Evolutionary conservation across 2,888 invertebrate species (phyloP), one percentile per base, ranked within the genome.

Genomic region (Morinoia aosen): DNA sequence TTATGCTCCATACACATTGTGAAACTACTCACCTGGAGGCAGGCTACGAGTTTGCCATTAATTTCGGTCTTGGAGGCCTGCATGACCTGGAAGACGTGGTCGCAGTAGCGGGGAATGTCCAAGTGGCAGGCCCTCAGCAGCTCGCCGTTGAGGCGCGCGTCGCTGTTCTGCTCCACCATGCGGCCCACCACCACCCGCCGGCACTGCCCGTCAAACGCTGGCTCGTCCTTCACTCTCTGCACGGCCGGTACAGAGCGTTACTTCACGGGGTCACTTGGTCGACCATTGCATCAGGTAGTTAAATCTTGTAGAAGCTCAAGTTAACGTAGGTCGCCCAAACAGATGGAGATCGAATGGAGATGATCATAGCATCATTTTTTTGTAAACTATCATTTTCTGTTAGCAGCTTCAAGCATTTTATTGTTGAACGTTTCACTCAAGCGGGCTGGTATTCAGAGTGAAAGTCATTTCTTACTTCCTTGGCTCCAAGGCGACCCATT

Each of bases 91-190:
- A 96, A 95, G 56, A 96, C 12, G 5, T 97, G 97, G 61, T 97
- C 97, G 97, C 98, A 98, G 97, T 98, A 98, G 97, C 98, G 98
- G 96, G 98, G 98, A 48, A 99, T 99, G 97, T 99, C 99, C 96
- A 97, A 97, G 97, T 98, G 98, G 97, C 99, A 99, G 33, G 98
- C 98, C 97, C 98, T 98, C 97, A 98, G 98, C 96, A 99, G 97
- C 56, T 98, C 98, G 7, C 98, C 98, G 97, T 99, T 99, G 96
- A 99, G 98, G 96, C 99, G 98, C 97, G 98, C 99, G 97, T 99
- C 99, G 96, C 98, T 98, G 97, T 98, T 98, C 97, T 99, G 99
- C 97, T 99, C 98, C 96, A 99, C 98, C 98, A 99, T 98, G 97
- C 99, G 98, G 97, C 98, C 98, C 0, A 98, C 98, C n/a, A 99